Base-by-base conservation (phyloP, 2,113 vertebrate genomes). In the Brachyistius frenatus region DNA sequence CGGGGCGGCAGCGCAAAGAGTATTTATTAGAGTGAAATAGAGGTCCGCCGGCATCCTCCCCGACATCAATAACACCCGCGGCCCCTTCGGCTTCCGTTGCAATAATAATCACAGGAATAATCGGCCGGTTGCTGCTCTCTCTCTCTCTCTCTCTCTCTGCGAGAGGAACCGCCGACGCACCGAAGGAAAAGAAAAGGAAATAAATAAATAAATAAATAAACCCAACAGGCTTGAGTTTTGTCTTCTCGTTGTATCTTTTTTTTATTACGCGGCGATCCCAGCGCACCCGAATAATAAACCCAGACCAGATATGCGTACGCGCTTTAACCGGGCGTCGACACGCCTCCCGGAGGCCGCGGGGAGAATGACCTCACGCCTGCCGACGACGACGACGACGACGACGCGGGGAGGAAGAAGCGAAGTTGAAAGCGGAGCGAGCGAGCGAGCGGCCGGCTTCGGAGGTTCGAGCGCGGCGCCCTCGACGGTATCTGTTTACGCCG, bases 271-370 rank as follows among this genome's bases (percentile, higher is more conserved):
- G 53, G 54, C 9, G 35, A 60, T 76, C 91, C 86, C 87, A 66
- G 49, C 7, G 75, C 89, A 88, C 81, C 79, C 54, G 65, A 73
- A 76, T 90, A 91, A 92, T 93, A 88, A 90, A 86, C 54, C 77
- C 9, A 37, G 65, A 76, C 56, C 39, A 39, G 41, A 73, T 74
- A 47, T 77, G 86, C 71, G 72, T 65, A 76, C 49, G 71, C 56
- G 65, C 81, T 76, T 78, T 46, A 76, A 78, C 49, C 81, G 62
- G 83, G 76, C 73, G 81, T 76, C 84, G 66, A 76, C 77, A 49
- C 74, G 49, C 69, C 32, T 49, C 73, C 63, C 62, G 67, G 71
- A 80, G 77, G 76, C 75, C 86, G 55, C 76, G 70, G 41, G 73
- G 66, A 66, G 87, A 86, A 88, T 88, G 32, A 84, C 72, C 88